Base-by-base conservation (phyloP, 2,888 invertebrate species). In the Sinentomon sp. region DNA sequence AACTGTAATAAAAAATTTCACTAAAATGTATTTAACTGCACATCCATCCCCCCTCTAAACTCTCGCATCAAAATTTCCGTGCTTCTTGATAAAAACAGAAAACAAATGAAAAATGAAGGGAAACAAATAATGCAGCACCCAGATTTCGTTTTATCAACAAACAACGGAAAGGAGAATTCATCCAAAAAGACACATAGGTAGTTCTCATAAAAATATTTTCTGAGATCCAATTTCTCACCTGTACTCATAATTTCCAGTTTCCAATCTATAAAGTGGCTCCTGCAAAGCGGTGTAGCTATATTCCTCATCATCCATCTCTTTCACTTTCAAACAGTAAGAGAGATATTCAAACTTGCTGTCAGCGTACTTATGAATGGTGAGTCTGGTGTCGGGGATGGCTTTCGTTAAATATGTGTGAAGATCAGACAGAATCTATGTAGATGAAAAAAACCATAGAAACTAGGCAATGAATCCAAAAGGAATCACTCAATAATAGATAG, bases 291-390 rank as follows among this genome's bases (percentile, higher is more conserved):
- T 75, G 48, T 78, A 92, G 28, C 78, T 80, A 43, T 85, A 83
- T 47, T 94, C 92, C 50, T 99, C 97, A 49, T 99, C 97, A 45
- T 99, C 97, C 80, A 99, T 78, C 55, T 99, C 97, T 52, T 99
- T 99, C 0, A 97, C 87, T 58, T 97, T 99, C 35, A 99, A 59
- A 49, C 97, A 99, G 52, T 97, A 99, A 0, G 94, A 94, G 34
- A 99, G 59, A 52, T 99, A 99, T 48, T 99, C 94, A 53, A 97
- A 99, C 55, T 99, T 99, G 0, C 83, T 80, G 55, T 99, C 94
- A 0, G 94, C 82, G 53, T 99, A 99, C 49, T 92, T 92, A 44
- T 82, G 76, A 24, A 99, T 85, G 0, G 97, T 97, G 20, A 97
- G 57, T 47, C 85, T 74, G 0, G 94, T 97, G 51, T 99, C 97